Conservation (phyloP, 2,888 invertebrate genomes). For the Latrodectus elegans region DNA sequence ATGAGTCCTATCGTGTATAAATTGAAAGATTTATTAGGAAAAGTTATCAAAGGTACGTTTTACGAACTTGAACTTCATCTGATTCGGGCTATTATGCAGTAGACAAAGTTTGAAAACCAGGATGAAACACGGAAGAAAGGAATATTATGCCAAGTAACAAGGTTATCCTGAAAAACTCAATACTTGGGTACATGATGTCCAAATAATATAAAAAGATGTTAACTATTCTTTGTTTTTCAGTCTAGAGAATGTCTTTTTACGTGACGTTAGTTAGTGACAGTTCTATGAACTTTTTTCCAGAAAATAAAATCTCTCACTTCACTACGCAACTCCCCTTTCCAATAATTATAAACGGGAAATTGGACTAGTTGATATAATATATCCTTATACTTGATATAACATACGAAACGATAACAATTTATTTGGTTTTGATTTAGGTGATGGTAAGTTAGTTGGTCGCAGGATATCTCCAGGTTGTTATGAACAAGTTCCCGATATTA, state of each 20-base stretch:
- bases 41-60: conserved; percentile 32
- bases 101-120: conserved; percentile 41
- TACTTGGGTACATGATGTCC: conserved; percentile 18
- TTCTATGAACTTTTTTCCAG: conserved; percentile 71
- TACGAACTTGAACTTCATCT: conserved; percentile 35
- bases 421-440: not conserved
- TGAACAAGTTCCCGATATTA: conserved; percentile 25
- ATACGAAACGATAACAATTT: not conserved
- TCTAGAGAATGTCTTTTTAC: conserved; percentile 66
- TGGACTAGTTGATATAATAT: conserved; percentile 70
- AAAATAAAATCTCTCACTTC: conserved; percentile 72
- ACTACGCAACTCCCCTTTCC: conserved; percentile 71
- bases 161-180: conserved; percentile 51
- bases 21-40: conserved; percentile 25
- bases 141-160: conserved; percentile 51
- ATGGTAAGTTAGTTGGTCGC: conserved; percentile 13
- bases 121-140: not conserved
- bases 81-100: conserved; percentile 34
- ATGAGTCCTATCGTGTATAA: conserved; percentile 19
- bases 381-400: conserved; percentile 56
- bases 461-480: conserved; percentile 32
- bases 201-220: conserved; percentile 23
- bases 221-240: not conserved
- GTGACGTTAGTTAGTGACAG: conserved; percentile 71
- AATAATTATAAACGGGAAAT: conserved; percentile 72